phyloP scores from a whole-genome alignment of 1,140 invertebrate genomes.

The Gryllus bimaculatus region DNA sequence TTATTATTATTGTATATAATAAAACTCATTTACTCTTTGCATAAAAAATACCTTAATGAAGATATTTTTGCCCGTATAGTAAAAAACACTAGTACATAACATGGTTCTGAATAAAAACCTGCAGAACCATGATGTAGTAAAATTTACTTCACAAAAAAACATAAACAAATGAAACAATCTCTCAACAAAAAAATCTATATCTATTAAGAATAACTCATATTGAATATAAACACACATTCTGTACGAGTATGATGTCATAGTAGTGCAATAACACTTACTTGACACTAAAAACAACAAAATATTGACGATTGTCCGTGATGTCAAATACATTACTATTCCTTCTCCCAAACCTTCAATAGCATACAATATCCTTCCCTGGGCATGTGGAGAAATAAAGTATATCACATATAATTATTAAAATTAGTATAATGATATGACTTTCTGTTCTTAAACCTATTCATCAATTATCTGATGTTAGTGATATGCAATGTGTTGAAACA shows the following conservation, averaged over 20 bases:
- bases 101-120: conserved; percentile 15
- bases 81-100: conserved; percentile 15
- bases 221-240: conserved; percentile 13
- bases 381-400: background rate
- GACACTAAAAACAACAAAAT: conserved; percentile 14
- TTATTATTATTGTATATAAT: conserved; percentile 2
- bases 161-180: conserved; percentile 6
- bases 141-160: background rate
- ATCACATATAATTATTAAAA: conserved; percentile 6
- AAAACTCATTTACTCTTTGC: conserved; percentile 15
- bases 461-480: conserved; percentile 1
- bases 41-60: conserved; percentile 16
- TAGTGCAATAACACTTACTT: conserved; percentile 15
- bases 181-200: conserved; percentile 6
- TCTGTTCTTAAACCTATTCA: background rate
- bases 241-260: background rate
- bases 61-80: conserved; percentile 14
- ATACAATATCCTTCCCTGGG: background rate
- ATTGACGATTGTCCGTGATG: conserved; percentile 15
- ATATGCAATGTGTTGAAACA: background rate
- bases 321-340: conserved; percentile 6
- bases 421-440: background rate
- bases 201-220: background rate
- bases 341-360: background rate
- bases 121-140: conserved; percentile 8